Evolutionary conservation across 2,797 vertebrate species (phyloP).

Genomic region (Danio kyathit): DNA sequence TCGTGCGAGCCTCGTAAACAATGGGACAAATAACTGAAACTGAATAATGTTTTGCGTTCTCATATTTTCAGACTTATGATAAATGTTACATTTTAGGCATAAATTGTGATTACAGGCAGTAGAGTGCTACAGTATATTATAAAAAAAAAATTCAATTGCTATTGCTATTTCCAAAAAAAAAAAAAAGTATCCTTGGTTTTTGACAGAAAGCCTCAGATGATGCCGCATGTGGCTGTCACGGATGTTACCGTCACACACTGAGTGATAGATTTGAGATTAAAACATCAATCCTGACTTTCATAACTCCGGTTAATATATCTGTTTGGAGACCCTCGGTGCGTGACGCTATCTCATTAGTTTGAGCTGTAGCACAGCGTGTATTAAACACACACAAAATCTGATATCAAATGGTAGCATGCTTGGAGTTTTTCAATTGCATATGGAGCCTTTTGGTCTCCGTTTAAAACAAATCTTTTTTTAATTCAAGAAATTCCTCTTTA

Average conservation of each 20-base stretch:
- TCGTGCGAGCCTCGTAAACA: no score
- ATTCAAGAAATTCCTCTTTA: neutral
- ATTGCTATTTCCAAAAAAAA: neutral
- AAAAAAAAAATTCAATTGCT: neutral
- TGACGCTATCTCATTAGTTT: conserved; percentile 42
- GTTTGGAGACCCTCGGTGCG: conserved; percentile 44
- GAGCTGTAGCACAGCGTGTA: neutral
- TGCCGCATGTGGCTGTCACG: neutral
- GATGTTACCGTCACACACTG: conserved; percentile 37
- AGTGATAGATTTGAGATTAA: conserved; percentile 45
- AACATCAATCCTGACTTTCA: conserved; percentile 38
- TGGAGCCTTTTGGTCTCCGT: neutral
- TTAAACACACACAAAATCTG: conserved; percentile 4
- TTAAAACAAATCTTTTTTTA: neutral
- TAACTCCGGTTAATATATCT: conserved; percentile 45
- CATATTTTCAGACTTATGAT: neutral
- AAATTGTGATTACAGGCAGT: neutral
- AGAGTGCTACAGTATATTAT: neutral
- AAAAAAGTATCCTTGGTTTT: conserved; percentile 1
- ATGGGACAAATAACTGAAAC: no score
- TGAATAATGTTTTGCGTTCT: neutral
- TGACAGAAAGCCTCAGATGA: neutral
- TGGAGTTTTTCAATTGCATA: conserved; percentile 4
- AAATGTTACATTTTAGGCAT: neutral
- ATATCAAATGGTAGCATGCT: neutral